Evolutionary conservation across 2,888 invertebrate species (phyloP), one percentile per base, ranked within the genome.

Genomic region (Chesias legatella): DNA sequence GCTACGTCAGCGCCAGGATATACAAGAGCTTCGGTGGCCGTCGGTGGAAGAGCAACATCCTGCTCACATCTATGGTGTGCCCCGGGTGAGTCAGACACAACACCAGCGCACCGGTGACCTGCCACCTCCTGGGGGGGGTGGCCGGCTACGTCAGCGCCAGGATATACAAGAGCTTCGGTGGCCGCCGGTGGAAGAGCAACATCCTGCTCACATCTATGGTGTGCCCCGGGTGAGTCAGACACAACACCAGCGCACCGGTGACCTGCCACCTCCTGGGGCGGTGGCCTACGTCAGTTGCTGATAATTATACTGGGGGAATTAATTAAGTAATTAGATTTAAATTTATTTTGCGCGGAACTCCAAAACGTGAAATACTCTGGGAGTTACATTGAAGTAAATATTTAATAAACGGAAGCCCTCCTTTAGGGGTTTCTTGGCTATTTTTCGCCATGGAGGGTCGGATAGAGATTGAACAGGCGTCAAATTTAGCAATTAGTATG

Each of bases 11-110:
- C 40, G 97, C 99, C 0, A 90, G 99, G 58, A 93, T 99, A 63
- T 99, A 99, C 88, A 99, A 99, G 89, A 98, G 98, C 82, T 98
- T 99, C 80, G 98, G 98, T 7, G 99, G 99, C 1, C 94, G 98
- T 55, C 95, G 97, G 69, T 99, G 99, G 99, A 99, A 99, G 88
- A 96, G 96, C 41, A 99, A 99, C 83, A 97, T 99, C 0, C 81
- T 99, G 39, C 90, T 99, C 25, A 99, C 99, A 0, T 97, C 98
- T 2, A 96, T 98, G 92, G 90, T 99, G 7, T 95, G 97, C n/a
- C n/a, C n/a, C n/a, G n/a, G n/a, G n/a, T n/a, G n/a, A n/a, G n/a
- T n/a, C n/a, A n/a, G n/a, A n/a, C n/a, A n/a, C n/a, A n/a, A n/a
- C n/a, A 99, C 99, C 0, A 99, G 98, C 74, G 95, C 98, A 13